These are phyloP conservation scores for Rafetus swinhoei DNA, from an alignment of 2,113 vertebrate genomes.

Conservation along the genomic window DNA sequence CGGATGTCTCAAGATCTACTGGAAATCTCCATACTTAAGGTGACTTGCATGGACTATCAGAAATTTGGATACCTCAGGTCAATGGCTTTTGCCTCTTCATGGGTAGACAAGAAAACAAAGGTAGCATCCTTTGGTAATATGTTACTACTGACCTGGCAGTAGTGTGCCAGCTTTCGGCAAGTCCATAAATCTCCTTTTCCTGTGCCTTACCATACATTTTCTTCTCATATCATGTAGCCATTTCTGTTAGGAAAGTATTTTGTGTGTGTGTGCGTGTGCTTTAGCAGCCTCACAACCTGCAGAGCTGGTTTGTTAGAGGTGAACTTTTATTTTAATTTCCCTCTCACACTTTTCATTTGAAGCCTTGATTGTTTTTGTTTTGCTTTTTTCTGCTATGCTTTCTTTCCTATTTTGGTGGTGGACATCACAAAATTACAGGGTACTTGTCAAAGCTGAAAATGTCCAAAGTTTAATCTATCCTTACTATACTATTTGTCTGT, in stretches of 20 bases:
- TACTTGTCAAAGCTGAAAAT: slow-evolving; percentile 42
- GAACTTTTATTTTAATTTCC: slow-evolving; percentile 56
- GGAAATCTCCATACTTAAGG: not conserved
- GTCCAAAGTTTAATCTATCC: slow-evolving; percentile 48
- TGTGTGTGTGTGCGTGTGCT: not conserved
- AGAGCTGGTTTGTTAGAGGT: slow-evolving; percentile 66
- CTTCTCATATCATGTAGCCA: slow-evolving; percentile 72
- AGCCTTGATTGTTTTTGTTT: slow-evolving; percentile 30
- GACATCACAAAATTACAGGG: slow-evolving; percentile 51
- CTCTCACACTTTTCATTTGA: slow-evolving; percentile 64
- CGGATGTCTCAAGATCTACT: not conserved
- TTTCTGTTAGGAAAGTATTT: slow-evolving; percentile 62
- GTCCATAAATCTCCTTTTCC: slow-evolving; percentile 73
- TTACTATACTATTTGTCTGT: slow-evolving; percentile 10
- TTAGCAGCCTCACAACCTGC: slow-evolving; percentile 69
- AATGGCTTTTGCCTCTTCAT: not conserved
- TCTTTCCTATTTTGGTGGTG: slow-evolving; percentile 61
- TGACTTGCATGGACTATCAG: not conserved
- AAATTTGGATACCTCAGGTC: not conserved
- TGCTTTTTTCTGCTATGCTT: slow-evolving; percentile 53
- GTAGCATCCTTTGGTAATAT: slow-evolving; percentile 53
- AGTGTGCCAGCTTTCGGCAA: slow-evolving; percentile 65
- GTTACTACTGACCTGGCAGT: slow-evolving; percentile 56
- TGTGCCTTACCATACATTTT: slow-evolving; percentile 73
- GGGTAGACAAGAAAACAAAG: slow-evolving; percentile 22